phyloP scores from a whole-genome alignment of 2,797 vertebrate species.

The Rhinophrynus dorsalis region DNA sequence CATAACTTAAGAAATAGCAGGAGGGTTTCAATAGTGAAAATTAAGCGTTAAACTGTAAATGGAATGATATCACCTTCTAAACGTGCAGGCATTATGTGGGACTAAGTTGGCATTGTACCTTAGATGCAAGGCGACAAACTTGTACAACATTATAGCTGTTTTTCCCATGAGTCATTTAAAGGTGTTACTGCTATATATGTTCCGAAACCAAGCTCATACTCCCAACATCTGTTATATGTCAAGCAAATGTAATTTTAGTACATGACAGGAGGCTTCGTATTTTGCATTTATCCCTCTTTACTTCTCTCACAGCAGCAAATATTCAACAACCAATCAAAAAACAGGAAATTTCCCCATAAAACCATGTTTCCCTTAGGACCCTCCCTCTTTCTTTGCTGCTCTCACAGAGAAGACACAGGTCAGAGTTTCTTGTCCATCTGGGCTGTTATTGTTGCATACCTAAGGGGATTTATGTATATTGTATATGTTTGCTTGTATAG shows the following conservation, averaged over 20 bases:
- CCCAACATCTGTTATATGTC: constrained; percentile 50
- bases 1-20: neutral
- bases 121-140: constrained; percentile 34
- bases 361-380: too few relatives aligned
- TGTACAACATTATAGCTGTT: constrained; percentile 41
- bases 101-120: constrained; percentile 1
- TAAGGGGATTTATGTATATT: too few relatives aligned
- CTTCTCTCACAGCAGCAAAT: too few relatives aligned
- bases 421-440: too few relatives aligned
- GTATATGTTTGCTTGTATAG: too few relatives aligned
- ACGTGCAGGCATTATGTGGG: constrained; percentile 5
- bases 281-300: too few relatives aligned
- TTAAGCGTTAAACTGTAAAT: neutral
- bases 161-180: constrained; percentile 43
- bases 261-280: too few relatives aligned
- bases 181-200: constrained; percentile 29
- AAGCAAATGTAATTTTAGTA: constrained; percentile 32
- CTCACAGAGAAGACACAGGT: too few relatives aligned
- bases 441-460: too few relatives aligned
- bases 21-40: neutral
- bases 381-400: too few relatives aligned
- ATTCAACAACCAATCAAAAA: too few relatives aligned
- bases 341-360: too few relatives aligned
- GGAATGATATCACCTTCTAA: constrained; percentile 8
- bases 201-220: constrained; percentile 43